Percentiles rank a stretch among this genome's conserved stretches.
These are phyloP conservation scores for Uloborus plumipes DNA, from an alignment of 2,888 invertebrate genomes.

Conservation along the genomic window DNA sequence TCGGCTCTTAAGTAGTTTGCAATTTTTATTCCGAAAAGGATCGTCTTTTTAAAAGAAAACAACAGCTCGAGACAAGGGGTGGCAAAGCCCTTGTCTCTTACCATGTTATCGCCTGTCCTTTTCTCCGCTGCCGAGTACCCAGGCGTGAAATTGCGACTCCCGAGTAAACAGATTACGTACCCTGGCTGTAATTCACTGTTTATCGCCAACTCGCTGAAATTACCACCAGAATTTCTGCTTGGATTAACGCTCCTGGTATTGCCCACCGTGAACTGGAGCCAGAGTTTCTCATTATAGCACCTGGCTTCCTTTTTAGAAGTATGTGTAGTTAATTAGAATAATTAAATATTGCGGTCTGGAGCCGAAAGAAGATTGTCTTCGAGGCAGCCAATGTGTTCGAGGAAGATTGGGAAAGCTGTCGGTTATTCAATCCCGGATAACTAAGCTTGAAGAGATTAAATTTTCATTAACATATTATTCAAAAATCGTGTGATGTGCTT, in stretches of 20 bases:
- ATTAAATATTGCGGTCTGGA: conserved; percentile 28
- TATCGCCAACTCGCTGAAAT: conserved; percentile 46
- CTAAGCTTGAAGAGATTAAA: no score
- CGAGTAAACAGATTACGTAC: conserved; percentile 53
- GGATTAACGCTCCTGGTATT: conserved; percentile 25
- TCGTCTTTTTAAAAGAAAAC: not conserved
- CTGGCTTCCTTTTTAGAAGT: conserved; percentile 5
- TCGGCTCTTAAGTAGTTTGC: not conserved
- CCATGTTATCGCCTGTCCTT: conserved; percentile 38
- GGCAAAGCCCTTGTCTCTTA: conserved; percentile 42
- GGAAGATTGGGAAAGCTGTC: no score
- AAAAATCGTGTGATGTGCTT: no score
- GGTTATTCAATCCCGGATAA: no score
- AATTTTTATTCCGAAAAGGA: conserved; percentile 29
- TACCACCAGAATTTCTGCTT: conserved; percentile 32
- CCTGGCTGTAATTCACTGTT: conserved; percentile 40
- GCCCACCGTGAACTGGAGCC: not conserved
- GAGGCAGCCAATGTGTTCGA: no score
- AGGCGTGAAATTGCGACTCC: conserved; percentile 48
- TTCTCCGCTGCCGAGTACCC: conserved; percentile 10
- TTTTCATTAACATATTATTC: no score
- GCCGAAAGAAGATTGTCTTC: no score
- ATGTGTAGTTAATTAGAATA: conserved; percentile 32
- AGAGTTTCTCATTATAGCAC: not conserved
- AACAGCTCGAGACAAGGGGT: conserved; percentile 15